Evolutionary conservation across 2,113 vertebrate species (phyloP).

Genomic region (Uria lomvia): DNA sequence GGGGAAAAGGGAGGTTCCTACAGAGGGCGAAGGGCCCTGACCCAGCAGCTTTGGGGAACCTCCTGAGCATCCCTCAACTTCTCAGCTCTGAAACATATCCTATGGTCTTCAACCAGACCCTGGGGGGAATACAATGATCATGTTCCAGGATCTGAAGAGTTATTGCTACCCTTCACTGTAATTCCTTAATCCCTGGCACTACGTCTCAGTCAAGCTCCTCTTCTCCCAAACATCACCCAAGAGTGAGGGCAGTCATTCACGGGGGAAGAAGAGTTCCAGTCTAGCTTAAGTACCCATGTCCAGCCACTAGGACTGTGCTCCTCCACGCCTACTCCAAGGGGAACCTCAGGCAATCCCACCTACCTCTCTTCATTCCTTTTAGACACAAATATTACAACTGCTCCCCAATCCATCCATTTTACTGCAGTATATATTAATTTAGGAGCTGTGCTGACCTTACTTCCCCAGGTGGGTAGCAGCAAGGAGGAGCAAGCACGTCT

Average conservation of each 20-base stretch:
- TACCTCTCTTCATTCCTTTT: not conserved
- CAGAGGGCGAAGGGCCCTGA: not conserved
- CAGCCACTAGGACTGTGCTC: not conserved
- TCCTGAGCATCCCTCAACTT: not conserved
- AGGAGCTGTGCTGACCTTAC: not conserved
- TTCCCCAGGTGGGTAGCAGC: not conserved
- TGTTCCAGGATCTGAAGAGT: not conserved
- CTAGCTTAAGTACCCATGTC: not conserved
- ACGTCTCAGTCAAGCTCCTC: not conserved
- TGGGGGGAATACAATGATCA: rapidly evolving
- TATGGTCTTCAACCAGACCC: not conserved
- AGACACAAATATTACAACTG: not conserved
- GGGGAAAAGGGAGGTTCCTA: not conserved
- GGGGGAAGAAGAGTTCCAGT: not conserved
- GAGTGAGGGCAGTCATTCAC: not conserved
- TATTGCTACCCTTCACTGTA: not conserved
- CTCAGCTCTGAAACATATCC: not conserved
- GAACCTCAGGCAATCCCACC: not conserved
- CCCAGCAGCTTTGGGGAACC: not conserved
- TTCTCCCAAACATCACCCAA: not conserved
- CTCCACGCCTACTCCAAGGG: not conserved
- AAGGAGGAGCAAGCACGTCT: not conserved
- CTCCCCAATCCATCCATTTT: not conserved
- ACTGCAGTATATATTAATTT: not conserved
- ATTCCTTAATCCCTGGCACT: not conserved